These are phyloP conservation scores for Limnephilus auricula DNA, from an alignment of 2,888 invertebrate species.

Conservation along the genomic window DNA sequence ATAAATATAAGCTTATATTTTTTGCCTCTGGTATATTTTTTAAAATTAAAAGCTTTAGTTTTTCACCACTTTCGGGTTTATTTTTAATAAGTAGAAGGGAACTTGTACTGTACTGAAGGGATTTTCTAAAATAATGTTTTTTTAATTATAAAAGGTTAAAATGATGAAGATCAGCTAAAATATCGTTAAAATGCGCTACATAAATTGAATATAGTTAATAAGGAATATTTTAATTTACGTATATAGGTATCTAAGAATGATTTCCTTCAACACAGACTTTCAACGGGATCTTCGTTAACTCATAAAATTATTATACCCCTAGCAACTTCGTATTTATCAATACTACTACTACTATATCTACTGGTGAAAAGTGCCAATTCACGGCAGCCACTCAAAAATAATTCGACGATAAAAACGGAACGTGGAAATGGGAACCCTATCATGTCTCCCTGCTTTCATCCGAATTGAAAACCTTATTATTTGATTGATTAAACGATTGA, in stretches of 20 bases:
- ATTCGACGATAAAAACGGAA: slow-evolving; percentile 52
- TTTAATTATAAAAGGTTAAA: neutral
- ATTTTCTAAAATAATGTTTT: neutral
- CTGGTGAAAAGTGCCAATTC: slow-evolving; percentile 50
- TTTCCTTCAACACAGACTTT: neutral
- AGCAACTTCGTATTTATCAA: neutral
- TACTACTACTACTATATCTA: too few species aligned
- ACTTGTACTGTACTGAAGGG: neutral
- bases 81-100: neutral
- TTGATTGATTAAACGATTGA: slow-evolving; percentile 57
- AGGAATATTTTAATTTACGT: neutral
- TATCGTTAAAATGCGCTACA: neutral
- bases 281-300: neutral
- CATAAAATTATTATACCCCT: neutral
- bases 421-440: slow-evolving; percentile 25
- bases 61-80: neutral
- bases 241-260: neutral
- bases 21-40: neutral
- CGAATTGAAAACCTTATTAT: slow-evolving; percentile 51
- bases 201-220: neutral
- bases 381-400: slow-evolving; percentile 54
- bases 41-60: neutral
- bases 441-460: slow-evolving; percentile 54
- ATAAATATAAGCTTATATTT: neutral
- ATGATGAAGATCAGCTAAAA: neutral